Base-by-base conservation (phyloP, 2,113 vertebrate species). In the Elachura formosa region DNA sequence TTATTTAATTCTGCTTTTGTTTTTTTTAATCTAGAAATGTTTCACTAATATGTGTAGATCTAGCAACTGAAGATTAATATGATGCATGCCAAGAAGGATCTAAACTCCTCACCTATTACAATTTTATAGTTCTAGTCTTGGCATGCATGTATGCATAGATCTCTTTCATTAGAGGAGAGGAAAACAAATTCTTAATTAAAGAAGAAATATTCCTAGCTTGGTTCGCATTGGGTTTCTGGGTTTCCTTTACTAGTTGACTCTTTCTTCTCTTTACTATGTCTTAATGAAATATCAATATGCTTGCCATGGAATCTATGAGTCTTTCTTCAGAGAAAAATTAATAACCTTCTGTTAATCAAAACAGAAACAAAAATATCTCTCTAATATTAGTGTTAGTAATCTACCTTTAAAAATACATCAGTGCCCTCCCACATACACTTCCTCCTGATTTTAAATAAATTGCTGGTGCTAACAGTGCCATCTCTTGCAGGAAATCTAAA, bases 401-500 rank as follows among this genome's bases (percentile, higher is more conserved):
- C 52, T 93, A 77, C 87, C 92, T 94, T 96, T 91, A 83, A 96
- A 89, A 95, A 94, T 77, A 90, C 20, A 94, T 83, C 82, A 0
- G 3, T 73, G 38, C 55, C 62, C 38, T 92, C 94, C 94, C 43
- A 94, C 93, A 41, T 52, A 74, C 38, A 55, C 72, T 91, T 85
- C 91, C 72, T 88, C 40, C 64, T 72, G 28, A 29, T 90, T 93
- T 84, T 83, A 94, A 93, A 91, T 85, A 91, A 95, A 90, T 80
- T 96, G 82, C 18, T 72, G 94, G 49, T 94, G 68, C 82, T 96
- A 90, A 93, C 90, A 94, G 94, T 95, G 94, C 82, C 87, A 90
- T 88, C 96, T 94, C 90, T 96, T 86, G 91, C 90, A 96, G 18
- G 75, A 93, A 93, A 93, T 20, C 48, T 84, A 95, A 93, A 95